A percentile compares a stretch with the other conserved stretches of the same genome.
Evolutionary conservation across 2,797 vertebrate species (phyloP).

Genomic region (Calcarius lapponicus): DNA sequence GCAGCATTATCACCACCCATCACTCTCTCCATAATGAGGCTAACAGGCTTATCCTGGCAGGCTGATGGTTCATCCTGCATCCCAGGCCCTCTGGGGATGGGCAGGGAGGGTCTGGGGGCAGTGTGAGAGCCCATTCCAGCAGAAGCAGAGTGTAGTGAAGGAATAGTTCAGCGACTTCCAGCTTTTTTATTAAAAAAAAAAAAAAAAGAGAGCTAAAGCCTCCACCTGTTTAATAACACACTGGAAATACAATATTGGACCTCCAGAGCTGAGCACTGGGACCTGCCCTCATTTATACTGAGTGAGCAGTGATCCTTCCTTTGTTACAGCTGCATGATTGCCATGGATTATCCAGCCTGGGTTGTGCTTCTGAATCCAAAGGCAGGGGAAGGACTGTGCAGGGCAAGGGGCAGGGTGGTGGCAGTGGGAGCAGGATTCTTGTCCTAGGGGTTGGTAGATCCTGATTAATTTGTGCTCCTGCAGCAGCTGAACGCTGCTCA

Average conservation of each 20-base stretch:
- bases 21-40: not conserved
- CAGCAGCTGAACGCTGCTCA: fast-evolving
- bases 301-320: not conserved
- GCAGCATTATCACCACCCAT: not conserved
- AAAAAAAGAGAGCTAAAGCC: not conserved
- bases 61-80: not conserved
- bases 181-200: not conserved
- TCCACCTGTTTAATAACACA: not conserved
- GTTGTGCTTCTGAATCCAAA: not conserved
- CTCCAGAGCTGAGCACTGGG: not conserved
- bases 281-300: not conserved
- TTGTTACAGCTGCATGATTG: not conserved
- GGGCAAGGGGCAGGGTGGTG: fast-evolving
- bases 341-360: fast-evolving
- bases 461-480: not conserved
- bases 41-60: not conserved
- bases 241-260: not conserved
- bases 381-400: not conserved
- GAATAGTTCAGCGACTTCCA: not conserved
- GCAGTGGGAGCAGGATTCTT: not conserved
- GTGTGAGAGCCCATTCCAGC: not conserved
- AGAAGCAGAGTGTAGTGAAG: not conserved
- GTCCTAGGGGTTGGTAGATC: not conserved
- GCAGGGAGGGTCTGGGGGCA: not conserved
- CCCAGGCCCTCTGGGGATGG: fast-evolving